Percentiles rank a stretch among this genome's conserved stretches.
These are phyloP conservation scores for Eupsilia transversa DNA, from an alignment of 2,888 invertebrate genomes.

Conservation along the genomic window DNA sequence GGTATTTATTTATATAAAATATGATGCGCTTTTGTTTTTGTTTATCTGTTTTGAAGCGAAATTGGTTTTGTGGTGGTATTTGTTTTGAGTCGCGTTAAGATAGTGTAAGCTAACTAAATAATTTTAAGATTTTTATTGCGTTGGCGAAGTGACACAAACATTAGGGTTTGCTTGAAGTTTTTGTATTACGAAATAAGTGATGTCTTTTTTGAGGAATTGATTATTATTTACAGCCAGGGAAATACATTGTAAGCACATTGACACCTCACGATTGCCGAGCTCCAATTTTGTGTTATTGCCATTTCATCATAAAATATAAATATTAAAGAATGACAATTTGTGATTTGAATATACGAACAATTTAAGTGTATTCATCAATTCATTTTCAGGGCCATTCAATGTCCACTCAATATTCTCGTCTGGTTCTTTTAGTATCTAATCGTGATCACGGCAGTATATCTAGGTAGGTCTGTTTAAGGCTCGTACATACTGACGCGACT, in stretches of 20 bases:
- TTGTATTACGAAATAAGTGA: too few species aligned
- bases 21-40: conserved; percentile 53
- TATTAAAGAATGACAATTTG: too few species aligned
- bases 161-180: not conserved
- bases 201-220: not conserved
- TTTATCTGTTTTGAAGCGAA: conserved; percentile 38
- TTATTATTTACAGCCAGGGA: not conserved
- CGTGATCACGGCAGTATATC: not conserved
- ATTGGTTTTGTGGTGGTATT: conserved; percentile 20
- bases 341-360: too few species aligned
- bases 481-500: too few species aligned
- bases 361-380: too few species aligned
- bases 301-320: too few species aligned
- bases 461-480: too few species aligned
- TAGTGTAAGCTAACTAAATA: not conserved
- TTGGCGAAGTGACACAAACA: not conserved
- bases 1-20: conserved; percentile 69
- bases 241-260: too few species aligned
- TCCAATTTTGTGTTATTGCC: too few species aligned
- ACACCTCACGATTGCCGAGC: too few species aligned
- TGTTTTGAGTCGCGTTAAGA: conserved; percentile 8
- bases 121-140: not conserved
- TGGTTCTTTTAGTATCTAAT: not conserved
- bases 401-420: not conserved
- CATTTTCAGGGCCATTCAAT: not conserved